Evolutionary conservation across 1,140 invertebrate species (phyloP), one percentile per base, ranked within the genome.

Genomic region (Cephus cinctus): DNA sequence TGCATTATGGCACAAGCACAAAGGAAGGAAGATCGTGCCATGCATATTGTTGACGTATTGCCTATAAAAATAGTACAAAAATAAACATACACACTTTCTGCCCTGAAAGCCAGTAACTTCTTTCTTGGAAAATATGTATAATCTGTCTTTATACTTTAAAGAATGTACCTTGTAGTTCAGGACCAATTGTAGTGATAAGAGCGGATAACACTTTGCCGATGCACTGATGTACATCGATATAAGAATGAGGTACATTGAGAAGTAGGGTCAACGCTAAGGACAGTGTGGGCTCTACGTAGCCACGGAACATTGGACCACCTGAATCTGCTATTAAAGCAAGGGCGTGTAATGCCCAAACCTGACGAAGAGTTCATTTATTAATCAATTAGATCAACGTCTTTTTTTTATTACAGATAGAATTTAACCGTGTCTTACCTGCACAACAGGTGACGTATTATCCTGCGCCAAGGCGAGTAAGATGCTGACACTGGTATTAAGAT

Each of bases 291-390:
- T 99, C 96, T 8, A 98, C 94, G 76, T 98, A 98, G 11, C 90
- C 86, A 16, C 96, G 81, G 77, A 98, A 99, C 94, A 98, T 98
- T 19, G 96, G 96, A 1, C 96, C 96, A 16, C 96, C 96, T 5
- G 95, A 97, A 72, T 98, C 96, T 18, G 95, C 95, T 48, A 99
- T 95, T 47, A 98, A 81, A 5, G 93, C 89, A 22, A 99, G 71
- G 2, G 96, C 95, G 78, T 98, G 93, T 3, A 99, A 76, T 0
- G 96, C 89, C 97, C 97, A 99, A 22, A 96, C 89, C 86, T 96
- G 61, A 21, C 73, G 59, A 21, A 16, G 12, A 41, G 44, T 27
- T 41, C 16, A 45, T 40, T 27, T 36, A 49, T 41, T 5, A 35
- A 40, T 48, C 31, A 1, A 16, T 14, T 14, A 14, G 20, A 23